These are phyloP conservation scores for Pangasius djambal DNA, from an alignment of 2,797 vertebrate species.

Conservation along the genomic window DNA sequence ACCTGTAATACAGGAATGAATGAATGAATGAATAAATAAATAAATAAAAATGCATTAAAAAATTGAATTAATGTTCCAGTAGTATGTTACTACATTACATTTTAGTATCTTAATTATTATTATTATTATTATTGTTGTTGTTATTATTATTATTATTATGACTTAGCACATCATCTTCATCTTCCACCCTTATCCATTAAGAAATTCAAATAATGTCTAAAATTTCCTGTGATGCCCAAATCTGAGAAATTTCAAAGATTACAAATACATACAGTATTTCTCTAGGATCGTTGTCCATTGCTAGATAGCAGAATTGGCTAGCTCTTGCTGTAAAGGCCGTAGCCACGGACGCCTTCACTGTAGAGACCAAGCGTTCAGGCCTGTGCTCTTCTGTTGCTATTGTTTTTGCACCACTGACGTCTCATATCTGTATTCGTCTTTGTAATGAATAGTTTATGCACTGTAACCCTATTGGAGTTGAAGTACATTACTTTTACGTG, in stretches of 20 bases:
- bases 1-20: background rate
- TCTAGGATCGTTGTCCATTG: background rate
- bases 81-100: background rate
- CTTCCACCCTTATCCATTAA: background rate
- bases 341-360: background rate
- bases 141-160: background rate
- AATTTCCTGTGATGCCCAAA: no score
- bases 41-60: background rate
- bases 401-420: no score
- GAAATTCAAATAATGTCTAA: background rate
- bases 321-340: background rate
- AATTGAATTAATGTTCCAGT: background rate
- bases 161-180: background rate
- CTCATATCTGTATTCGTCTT: no score
- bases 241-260: no score
- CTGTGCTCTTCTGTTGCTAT: no score
- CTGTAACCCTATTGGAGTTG: no score
- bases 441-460: no score
- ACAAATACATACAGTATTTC: background rate
- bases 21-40: background rate
- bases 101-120: background rate
- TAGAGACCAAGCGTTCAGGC: no score
- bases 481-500: no score
- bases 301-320: background rate
- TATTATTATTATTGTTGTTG: background rate